Percentiles rank a stretch among this genome's conserved stretches.
phyloP scores from a whole-genome alignment of 2,888 invertebrate genomes.

The Dolomedes plantarius region DNA sequence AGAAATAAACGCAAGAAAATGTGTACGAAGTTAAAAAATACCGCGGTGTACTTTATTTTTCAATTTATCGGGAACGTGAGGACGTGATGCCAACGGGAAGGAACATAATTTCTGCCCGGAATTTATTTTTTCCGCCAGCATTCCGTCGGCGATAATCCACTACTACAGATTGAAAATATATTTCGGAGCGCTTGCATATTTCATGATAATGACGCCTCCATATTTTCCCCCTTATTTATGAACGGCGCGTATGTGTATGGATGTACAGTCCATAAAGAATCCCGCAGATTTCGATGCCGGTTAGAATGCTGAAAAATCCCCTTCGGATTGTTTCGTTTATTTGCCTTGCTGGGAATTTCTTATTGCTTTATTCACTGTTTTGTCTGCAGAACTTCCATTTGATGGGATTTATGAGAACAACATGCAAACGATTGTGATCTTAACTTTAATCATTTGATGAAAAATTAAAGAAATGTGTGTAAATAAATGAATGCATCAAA shows the following conservation, averaged over 20 bases:
- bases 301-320: no score
- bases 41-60: not conserved
- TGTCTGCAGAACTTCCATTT: no score
- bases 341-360: no score
- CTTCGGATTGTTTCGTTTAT: no score
- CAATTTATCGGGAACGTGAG: not conserved
- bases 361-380: no score
- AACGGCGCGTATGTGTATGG: not conserved
- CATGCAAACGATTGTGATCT: no score
- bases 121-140: slow-evolving; percentile 33
- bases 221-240: slow-evolving; percentile 62
- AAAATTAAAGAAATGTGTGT: no score
- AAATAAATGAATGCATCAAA: no score
- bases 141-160: slow-evolving; percentile 35
- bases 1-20: not conserved
- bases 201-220: slow-evolving; percentile 63
- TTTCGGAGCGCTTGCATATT: slow-evolving; percentile 40
- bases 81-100: not conserved
- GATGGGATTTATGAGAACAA: no score
- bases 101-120: not conserved
- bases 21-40: not conserved
- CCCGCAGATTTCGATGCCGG: no score
- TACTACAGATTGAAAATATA: slow-evolving; percentile 61
- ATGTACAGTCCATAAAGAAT: not conserved
- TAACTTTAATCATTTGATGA: no score